Evolutionary conservation across 2,113 vertebrate species (phyloP).

Genomic region (Pyrgilauda ruficollis): DNA sequence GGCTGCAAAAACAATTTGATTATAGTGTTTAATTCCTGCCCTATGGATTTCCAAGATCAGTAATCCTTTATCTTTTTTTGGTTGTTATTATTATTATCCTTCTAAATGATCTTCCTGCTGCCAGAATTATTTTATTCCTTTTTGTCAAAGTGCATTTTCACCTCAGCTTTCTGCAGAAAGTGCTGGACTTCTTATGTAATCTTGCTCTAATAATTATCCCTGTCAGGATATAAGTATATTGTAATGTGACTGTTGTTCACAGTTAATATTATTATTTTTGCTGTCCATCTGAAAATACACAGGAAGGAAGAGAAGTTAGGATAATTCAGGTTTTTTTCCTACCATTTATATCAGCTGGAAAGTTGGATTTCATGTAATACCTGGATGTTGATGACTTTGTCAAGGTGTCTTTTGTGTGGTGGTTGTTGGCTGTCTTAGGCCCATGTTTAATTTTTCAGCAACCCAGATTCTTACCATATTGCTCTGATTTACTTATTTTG

Average conservation of each 20-base stretch:
- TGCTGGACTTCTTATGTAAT: background rate
- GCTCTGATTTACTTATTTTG: background rate
- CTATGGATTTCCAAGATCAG: slow-evolving; percentile 73
- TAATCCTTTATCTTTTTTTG: slow-evolving; percentile 64
- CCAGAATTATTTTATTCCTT: slow-evolving; percentile 45
- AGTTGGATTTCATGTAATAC: background rate
- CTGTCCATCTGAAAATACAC: background rate
- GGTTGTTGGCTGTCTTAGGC: background rate
- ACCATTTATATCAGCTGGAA: background rate
- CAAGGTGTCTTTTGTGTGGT: background rate
- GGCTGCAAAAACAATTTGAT: slow-evolving; percentile 78
- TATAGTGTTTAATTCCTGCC: slow-evolving; percentile 76
- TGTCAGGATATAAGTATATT: background rate
- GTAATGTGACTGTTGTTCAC: background rate
- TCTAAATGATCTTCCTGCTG: slow-evolving; percentile 36
- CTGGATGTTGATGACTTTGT: background rate
- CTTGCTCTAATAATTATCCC: background rate
- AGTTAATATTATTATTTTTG: background rate
- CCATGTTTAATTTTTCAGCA: background rate
- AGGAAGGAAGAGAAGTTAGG: background rate
- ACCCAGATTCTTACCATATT: background rate
- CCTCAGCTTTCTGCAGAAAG: background rate
- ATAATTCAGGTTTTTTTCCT: background rate
- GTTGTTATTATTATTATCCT: slow-evolving; percentile 43
- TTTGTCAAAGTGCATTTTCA: slow-evolving; percentile 15